Percentiles rank a stretch among this genome's conserved stretches.
Evolutionary conservation across 2,888 invertebrate species (phyloP).

Genomic region (Drosophila meridionalis): DNA sequence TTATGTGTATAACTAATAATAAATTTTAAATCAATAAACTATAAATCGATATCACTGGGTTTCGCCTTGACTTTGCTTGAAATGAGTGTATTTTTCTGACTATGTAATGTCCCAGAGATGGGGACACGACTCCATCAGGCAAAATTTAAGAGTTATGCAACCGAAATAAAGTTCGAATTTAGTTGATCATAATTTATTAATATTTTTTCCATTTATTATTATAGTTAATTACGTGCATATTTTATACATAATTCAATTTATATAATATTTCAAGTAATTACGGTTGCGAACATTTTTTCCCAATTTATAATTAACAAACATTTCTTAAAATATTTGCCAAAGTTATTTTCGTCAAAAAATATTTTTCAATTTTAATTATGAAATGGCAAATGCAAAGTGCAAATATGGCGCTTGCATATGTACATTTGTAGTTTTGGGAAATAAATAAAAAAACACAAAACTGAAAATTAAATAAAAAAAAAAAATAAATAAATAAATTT

Average conservation of each 20-base stretch:
- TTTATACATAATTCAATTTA: neutral
- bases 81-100: too few species aligned
- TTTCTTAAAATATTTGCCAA: neutral
- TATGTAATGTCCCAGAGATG: too few species aligned
- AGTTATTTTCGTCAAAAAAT: conserved; percentile 12
- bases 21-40: too few species aligned
- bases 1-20: too few species aligned
- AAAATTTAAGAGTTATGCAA: too few species aligned
- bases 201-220: neutral
- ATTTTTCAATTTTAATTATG: conserved; percentile 61
- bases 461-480: conserved; percentile 26
- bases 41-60: too few species aligned
- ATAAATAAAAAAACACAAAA: conserved; percentile 2
- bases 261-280: neutral
- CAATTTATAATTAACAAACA: neutral
- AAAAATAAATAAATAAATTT: conserved; percentile 38
- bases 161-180: too few species aligned
- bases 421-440: neutral
- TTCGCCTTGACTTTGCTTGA: too few species aligned
- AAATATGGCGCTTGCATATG: conserved; percentile 25
- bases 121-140: too few species aligned
- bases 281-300: neutral
- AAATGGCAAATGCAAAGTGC: conserved; percentile 44
- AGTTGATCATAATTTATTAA: neutral
- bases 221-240: neutral